Percentiles rank a stretch among this genome's conserved stretches.
These are phyloP conservation scores for Acomys russatus DNA, from an alignment of 2,797 vertebrate genomes.

Conservation along the genomic window DNA sequence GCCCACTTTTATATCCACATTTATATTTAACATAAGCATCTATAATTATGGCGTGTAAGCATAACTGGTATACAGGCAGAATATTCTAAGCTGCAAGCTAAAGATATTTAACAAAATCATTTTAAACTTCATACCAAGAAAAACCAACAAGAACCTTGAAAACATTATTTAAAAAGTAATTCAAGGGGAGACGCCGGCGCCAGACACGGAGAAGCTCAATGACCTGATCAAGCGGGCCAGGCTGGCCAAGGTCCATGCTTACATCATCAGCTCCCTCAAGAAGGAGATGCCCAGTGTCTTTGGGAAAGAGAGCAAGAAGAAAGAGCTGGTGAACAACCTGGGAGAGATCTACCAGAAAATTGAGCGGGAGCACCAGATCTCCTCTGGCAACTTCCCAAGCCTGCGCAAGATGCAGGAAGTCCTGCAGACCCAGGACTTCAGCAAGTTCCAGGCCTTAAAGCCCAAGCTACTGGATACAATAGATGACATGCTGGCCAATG, in stretches of 20 bases:
- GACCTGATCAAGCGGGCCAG: too few species aligned
- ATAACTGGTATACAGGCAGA: background rate
- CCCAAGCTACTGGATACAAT: constrained; percentile 90
- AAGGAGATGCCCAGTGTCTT: too few species aligned
- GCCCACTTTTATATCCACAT: background rate
- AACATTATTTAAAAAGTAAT: background rate
- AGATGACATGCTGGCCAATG: constrained; percentile 92
- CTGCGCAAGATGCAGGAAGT: constrained; percentile 95
- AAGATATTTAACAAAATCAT: constrained; percentile 16
- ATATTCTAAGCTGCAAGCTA: background rate
- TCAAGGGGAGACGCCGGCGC: too few species aligned
- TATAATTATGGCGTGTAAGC: background rate
- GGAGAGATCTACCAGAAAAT: constrained; percentile 94
- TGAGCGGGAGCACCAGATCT: constrained; percentile 96
- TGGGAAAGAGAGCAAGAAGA: too few species aligned
- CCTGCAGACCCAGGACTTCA: constrained; percentile 90
- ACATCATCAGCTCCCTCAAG: too few species aligned
- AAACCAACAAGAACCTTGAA: constrained; percentile 34
- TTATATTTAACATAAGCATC: background rate
- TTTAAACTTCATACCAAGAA: background rate
- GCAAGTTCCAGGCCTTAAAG: constrained; percentile 90
- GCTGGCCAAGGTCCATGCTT: too few species aligned
- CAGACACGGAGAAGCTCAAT: too few species aligned
- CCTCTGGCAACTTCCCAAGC: constrained; percentile 95
- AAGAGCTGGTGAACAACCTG: constrained; percentile 89